phyloP scores from a whole-genome alignment of 2,113 vertebrate genomes.

The Hoplias malabaricus region DNA sequence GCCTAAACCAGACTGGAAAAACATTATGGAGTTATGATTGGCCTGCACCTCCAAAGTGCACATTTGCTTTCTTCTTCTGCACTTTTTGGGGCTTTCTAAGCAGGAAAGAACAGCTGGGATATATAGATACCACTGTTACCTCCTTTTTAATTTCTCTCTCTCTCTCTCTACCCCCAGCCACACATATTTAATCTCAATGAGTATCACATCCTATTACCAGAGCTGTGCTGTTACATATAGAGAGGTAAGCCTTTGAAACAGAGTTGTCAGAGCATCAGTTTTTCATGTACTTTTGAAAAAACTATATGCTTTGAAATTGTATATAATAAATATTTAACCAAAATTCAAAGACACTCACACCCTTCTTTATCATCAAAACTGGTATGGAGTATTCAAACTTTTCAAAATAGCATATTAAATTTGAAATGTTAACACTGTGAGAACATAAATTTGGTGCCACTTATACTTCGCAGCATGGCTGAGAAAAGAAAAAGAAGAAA shows the following conservation, averaged over 20 bases:
- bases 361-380: too few species aligned
- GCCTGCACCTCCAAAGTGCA: constrained; percentile 59
- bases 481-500: neutral
- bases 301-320: too few species aligned
- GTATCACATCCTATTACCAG: neutral
- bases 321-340: too few species aligned
- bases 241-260: neutral
- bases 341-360: too few species aligned
- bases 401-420: too few species aligned
- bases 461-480: too few species aligned
- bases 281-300: neutral
- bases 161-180: constrained; percentile 51
- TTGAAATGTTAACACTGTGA: too few species aligned
- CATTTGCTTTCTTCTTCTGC: constrained; percentile 50
- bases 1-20: constrained; percentile 70
- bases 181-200: neutral
- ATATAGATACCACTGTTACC: neutral
- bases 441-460: too few species aligned
- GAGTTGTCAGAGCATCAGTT: neutral
- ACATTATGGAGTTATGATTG: constrained; percentile 73
- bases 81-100: constrained; percentile 52
- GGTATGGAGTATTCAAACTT: too few species aligned
- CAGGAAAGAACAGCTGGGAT: constrained; percentile 65
- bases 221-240: neutral
- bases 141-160: neutral